Evolutionary conservation across 2,888 invertebrate genomes (phyloP), one percentile per base, ranked within the genome.

Genomic region (Invenusta paracnida): DNA sequence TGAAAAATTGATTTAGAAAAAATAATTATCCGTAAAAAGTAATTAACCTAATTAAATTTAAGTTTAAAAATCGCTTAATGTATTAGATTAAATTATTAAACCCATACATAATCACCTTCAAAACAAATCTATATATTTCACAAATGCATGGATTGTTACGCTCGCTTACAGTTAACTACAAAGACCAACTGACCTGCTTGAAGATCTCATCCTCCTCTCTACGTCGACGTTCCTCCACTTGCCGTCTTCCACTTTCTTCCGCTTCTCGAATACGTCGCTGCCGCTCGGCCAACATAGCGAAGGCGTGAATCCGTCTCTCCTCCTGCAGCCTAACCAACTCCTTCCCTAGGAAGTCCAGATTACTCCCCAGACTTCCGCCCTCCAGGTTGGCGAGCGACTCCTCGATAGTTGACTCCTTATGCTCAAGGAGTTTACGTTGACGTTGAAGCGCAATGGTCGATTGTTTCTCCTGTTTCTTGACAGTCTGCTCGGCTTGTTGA

Each of bases 231-330:
- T 94, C 93, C 90, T 96, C 96, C 83, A 93, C 93, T 90, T 96
- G 95, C 27, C 95, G 92, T 83, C 94, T 92, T 0, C 95, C 95
- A 0, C 95, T 94, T 90, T 96, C 96, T 5, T 94, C 94, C 0
- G 95, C 95, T 90, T 96, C 96, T 0, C 95, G 93, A 89, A 94
- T 93, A 88, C 93, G 92, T 87, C 95, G 93, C 89, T 95, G 94
- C 30, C 95, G 93, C 89, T 95, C 95, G 0, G 95, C 95, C 67
- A 96, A 91, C 88, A 96, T 92, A 29, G 94, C 94, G 90, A 94
- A 94, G 0, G 95, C 95, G 89, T 96, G 95, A 17, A 95, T 94
- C 86, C 94, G 93, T 1, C 95, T 93, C 90, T 96, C 95, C 88
- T 95, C 95, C 87, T 94, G 93, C 0, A 96, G 92, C 13, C 95